Percentiles rank a stretch among this genome's conserved stretches.
Evolutionary conservation across 1,140 invertebrate species (phyloP).

Genomic region (Cyrtorhinus lividipennis): DNA sequence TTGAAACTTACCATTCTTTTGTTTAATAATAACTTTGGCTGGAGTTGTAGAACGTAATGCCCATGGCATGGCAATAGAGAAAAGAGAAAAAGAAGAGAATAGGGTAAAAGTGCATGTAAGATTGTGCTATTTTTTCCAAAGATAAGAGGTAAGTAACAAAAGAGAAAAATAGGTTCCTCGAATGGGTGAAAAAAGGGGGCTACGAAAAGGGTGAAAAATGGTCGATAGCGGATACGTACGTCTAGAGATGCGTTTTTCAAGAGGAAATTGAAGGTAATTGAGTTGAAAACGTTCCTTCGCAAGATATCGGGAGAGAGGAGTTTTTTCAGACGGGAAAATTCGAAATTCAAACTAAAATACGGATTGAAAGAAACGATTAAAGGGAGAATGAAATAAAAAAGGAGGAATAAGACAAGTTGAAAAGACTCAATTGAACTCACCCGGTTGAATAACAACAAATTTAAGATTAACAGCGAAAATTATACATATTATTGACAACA

Average conservation of each 20-base stretch:
- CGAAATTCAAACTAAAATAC: background rate
- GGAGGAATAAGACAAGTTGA: background rate
- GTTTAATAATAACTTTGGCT: conserved; percentile 41
- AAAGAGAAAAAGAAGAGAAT: conserved; percentile 24
- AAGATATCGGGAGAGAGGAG: background rate
- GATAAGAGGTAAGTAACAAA: conserved; percentile 5
- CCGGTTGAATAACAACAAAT: too few relatives aligned
- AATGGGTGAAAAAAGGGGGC: conserved; percentile 1
- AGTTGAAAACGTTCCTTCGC: background rate
- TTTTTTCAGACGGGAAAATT: background rate
- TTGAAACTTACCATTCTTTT: conserved; percentile 39
- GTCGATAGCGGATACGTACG: too few relatives aligned
- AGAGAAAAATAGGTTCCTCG: conserved; percentile 11
- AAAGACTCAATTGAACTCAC: background rate
- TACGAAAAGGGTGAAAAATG: conserved; percentile 11
- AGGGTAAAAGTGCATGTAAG: conserved; percentile 27
- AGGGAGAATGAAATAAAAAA: background rate
- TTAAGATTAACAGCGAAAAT: too few relatives aligned
- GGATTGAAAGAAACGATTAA: background rate
- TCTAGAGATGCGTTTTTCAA: too few relatives aligned
- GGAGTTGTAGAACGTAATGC: conserved; percentile 33
- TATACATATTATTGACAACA: too few relatives aligned
- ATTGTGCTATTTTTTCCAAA: conserved; percentile 22
- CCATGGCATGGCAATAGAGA: conserved; percentile 26
- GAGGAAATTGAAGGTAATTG: too few relatives aligned